A percentile compares a stretch with the other conserved stretches of the same genome.
phyloP scores from a whole-genome alignment of 2,797 vertebrate genomes.

The Potorous gilbertii region DNA sequence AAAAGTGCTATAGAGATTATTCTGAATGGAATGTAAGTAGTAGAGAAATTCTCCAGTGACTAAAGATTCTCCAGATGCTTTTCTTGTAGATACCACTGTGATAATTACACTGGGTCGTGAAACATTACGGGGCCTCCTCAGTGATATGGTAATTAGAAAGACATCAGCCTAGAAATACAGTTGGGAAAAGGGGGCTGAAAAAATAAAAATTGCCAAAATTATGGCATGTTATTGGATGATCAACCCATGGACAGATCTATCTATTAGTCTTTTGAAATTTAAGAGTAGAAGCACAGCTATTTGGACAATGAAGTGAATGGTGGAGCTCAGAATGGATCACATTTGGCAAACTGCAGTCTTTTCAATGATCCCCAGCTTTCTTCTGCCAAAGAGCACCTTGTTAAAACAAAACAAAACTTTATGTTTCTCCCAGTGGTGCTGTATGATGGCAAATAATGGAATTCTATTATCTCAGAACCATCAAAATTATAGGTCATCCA shows the following conservation, averaged over 20 bases:
- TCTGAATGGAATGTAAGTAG: neutral
- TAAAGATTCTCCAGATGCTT: neutral
- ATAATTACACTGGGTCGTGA: neutral
- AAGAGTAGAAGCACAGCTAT: neutral
- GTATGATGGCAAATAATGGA: neutral
- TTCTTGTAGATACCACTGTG: neutral
- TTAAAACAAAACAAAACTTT: neutral
- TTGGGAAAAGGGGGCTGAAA: neutral
- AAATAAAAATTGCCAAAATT: neutral
- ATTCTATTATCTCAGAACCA: neutral
- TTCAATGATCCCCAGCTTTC: neutral
- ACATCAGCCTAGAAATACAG: neutral
- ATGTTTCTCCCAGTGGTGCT: neutral
- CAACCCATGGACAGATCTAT: neutral
- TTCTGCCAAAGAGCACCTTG: neutral
- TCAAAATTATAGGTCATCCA: neutral
- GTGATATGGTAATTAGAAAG: no score
- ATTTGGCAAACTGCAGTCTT: neutral
- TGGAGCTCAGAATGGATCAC: neutral
- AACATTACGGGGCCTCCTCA: neutral
- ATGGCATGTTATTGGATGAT: neutral
- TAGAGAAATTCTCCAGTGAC: neutral
- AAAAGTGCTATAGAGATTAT: neutral
- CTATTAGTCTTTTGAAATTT: neutral
- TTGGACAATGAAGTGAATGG: neutral